A percentile compares a stretch with the other conserved stretches of the same genome.
These are phyloP conservation scores for Gambusia yucatana DNA, from an alignment of 2,797 vertebrate genomes.

Conservation along the genomic window DNA sequence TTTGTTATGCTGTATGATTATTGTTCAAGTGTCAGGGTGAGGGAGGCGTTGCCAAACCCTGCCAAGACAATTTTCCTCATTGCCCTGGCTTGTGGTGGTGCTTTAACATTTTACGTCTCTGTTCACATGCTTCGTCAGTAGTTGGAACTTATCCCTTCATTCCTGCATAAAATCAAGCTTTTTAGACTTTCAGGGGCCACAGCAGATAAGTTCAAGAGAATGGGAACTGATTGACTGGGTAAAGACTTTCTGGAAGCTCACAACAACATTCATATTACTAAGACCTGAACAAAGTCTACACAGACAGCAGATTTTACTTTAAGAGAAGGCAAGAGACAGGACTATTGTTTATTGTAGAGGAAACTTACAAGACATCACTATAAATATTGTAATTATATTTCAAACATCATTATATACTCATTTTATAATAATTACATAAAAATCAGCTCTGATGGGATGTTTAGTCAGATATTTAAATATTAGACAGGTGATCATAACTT, in stretches of 20 bases:
- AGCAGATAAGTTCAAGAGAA: neutral
- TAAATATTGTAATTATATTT: neutral
- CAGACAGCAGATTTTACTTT: neutral
- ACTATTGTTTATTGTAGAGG: neutral
- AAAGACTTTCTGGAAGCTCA: neutral
- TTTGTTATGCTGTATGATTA: neutral
- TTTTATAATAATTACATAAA: neutral
- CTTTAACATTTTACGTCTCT: neutral
- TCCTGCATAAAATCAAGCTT: neutral
- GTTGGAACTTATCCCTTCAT: neutral
- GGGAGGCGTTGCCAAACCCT: neutral
- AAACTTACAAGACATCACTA: neutral
- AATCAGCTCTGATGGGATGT: neutral
- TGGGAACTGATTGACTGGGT: neutral
- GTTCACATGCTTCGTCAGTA: neutral
- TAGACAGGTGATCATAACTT: no score
- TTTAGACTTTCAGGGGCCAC: neutral
- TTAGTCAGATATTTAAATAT: neutral
- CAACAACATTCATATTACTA: neutral
- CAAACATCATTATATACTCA: neutral
- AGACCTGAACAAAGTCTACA: neutral
- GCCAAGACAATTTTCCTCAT: neutral
- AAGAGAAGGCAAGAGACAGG: neutral
- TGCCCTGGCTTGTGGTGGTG: neutral
- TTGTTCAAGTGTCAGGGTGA: no score